Evolutionary conservation across 2,113 vertebrate species (phyloP).

Genomic region (Emydocephalus ijimae): DNA sequence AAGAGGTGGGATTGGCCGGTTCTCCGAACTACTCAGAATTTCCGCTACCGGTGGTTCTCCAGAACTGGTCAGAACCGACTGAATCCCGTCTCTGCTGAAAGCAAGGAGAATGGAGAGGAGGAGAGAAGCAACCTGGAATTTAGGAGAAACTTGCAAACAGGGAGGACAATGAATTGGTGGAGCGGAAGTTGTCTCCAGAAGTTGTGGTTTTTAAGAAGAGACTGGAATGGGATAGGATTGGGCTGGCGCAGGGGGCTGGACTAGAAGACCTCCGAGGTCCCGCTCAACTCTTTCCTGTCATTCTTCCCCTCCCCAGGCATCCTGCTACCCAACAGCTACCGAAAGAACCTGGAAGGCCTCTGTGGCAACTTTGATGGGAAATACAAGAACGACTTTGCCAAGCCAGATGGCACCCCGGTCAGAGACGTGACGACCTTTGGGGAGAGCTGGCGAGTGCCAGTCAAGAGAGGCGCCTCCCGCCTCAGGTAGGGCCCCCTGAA

Average conservation of each 20-base stretch:
- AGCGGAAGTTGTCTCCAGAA: not conserved
- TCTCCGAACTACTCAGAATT: too few species aligned
- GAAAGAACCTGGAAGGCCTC: slow-evolving; percentile 71
- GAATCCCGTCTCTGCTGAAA: too few species aligned
- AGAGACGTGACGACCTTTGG: slow-evolving; percentile 66
- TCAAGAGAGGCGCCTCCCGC: slow-evolving; percentile 28
- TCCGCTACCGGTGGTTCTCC: too few species aligned
- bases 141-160: not conserved
- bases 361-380: slow-evolving; percentile 79
- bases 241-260: not conserved
- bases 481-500: slow-evolving; percentile 51
- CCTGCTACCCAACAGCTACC: slow-evolving; percentile 70
- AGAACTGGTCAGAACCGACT: too few species aligned
- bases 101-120: too few species aligned
- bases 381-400: slow-evolving; percentile 71
- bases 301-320: slow-evolving; percentile 65
- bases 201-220: not conserved
- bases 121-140: not conserved
- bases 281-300: not conserved
- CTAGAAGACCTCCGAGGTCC: not conserved
- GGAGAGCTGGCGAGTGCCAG: slow-evolving; percentile 77
- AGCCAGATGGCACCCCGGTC: slow-evolving; percentile 66
- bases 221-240: not conserved
- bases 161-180: not conserved
- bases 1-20: too few species aligned